Percentiles rank a stretch among this genome's conserved stretches.
These are phyloP conservation scores for Scaptomyza polygonia DNA, from an alignment of 2,888 invertebrate species.

Conservation along the genomic window DNA sequence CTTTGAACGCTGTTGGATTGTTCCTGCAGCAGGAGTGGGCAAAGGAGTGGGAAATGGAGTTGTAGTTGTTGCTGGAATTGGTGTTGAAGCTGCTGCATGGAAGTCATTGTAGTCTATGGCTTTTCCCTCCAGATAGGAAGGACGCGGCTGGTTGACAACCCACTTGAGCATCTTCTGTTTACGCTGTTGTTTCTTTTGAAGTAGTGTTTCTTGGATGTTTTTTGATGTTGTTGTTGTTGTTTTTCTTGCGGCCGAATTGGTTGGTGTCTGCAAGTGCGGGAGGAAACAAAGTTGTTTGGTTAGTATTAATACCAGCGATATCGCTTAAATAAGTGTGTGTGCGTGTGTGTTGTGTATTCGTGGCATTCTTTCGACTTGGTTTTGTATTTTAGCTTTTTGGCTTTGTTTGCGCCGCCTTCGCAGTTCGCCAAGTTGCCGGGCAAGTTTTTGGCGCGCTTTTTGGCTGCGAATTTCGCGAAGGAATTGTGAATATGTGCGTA, in stretches of 20 bases:
- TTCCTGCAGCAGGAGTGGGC: neutral
- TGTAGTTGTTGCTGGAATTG: neutral
- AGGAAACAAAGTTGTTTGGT: slow-evolving; percentile 39
- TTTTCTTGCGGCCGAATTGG: neutral
- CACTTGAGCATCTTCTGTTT: slow-evolving; percentile 81
- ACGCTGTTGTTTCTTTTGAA: neutral
- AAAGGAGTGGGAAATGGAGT: slow-evolving; percentile 1
- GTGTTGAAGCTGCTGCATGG: slow-evolving; percentile 17
- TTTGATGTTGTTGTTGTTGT: neutral
- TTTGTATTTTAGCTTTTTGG: slow-evolving; percentile 42
- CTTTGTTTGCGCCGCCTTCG: slow-evolving; percentile 40
- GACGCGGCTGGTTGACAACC: slow-evolving; percentile 82
- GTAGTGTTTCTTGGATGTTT: neutral
- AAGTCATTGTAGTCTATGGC: slow-evolving; percentile 17
- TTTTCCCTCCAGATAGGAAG: slow-evolving; percentile 67
- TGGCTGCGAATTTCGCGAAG: slow-evolving; percentile 26
- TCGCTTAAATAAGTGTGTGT: slow-evolving; percentile 8
- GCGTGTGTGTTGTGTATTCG: slow-evolving; percentile 12
- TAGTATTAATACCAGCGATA: slow-evolving; percentile 6
- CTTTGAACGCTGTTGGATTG: slow-evolving; percentile 23
- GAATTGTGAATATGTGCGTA: slow-evolving; percentile 9
- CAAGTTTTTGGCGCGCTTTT: slow-evolving; percentile 74
- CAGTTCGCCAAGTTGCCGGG: slow-evolving; percentile 47
- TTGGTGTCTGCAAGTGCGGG: slow-evolving; percentile 54
- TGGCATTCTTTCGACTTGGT: slow-evolving; percentile 28